Evolutionary conservation across 2,888 invertebrate species (phyloP).

Genomic region (Ichneumoninae sp.): DNA sequence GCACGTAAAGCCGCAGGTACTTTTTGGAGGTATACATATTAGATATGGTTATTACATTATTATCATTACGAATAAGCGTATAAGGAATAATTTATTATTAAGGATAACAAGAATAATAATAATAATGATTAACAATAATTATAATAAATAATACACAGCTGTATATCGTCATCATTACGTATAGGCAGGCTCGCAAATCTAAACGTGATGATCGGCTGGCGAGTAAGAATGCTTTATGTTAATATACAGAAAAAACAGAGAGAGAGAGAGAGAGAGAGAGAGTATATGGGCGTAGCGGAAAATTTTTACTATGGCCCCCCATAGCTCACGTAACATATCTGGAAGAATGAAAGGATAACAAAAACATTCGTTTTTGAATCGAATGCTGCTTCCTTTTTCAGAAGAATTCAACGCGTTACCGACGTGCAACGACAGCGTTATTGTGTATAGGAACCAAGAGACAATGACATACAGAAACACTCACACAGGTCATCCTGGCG

Average conservation of each 20-base stretch:
- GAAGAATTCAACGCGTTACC: constrained; percentile 8
- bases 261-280: neutral
- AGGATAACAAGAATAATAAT: constrained; percentile 69
- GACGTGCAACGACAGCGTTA: constrained; percentile 6
- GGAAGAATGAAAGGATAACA: constrained; percentile 10
- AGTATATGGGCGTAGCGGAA: constrained; percentile 1
- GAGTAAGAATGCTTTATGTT: constrained; percentile 73
- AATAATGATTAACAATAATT: constrained; percentile 64
- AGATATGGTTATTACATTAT: constrained; percentile 66
- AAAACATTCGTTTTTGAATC: constrained; percentile 11
- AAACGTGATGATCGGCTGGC: constrained; percentile 72
- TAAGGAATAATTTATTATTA: constrained; percentile 63
- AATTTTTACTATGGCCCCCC: constrained; percentile 12
- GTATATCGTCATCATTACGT: constrained; percentile 67
- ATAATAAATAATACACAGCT: constrained; percentile 56
- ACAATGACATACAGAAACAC: constrained; percentile 29
- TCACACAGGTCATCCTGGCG: constrained; percentile 47
- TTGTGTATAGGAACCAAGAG: constrained; percentile 32
- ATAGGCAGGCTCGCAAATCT: constrained; percentile 71
- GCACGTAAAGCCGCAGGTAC: constrained; percentile 56
- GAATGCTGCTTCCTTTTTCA: neutral
- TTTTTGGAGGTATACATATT: constrained; percentile 65
- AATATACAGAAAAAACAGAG: constrained; percentile 36
- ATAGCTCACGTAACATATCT: constrained; percentile 15
- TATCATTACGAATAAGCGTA: constrained; percentile 67